A percentile compares a stretch with the other conserved stretches of the same genome.
Conservation (phyloP, 2,888 invertebrate species). For the Hydroisotoma schaefferi region DNA sequence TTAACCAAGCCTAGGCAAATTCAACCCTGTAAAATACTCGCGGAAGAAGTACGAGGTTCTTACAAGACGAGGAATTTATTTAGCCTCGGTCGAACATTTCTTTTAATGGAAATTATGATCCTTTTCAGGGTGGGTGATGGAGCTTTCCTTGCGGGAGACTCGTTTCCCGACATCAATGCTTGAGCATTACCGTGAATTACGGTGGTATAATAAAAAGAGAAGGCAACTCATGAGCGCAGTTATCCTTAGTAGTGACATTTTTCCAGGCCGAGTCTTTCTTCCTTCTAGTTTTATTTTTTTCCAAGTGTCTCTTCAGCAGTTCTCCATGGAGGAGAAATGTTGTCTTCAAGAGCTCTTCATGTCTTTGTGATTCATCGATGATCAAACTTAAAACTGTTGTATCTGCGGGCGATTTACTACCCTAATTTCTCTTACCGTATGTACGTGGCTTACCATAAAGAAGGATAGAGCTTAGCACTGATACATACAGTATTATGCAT, state of each 20-base stretch:
- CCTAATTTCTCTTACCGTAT: no score
- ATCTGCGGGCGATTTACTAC: no score
- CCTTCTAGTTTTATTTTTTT: no score
- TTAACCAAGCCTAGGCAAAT: no score
- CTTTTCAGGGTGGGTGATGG: conserved; percentile 30
- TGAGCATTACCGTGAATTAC: conserved; percentile 40
- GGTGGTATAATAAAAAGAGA: conserved; percentile 41
- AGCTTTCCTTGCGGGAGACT: conserved; percentile 31
- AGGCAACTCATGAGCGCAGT: conserved; percentile 29
- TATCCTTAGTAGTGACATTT: conserved; percentile 8
- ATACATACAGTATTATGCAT: no score
- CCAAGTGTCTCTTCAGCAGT: no score
- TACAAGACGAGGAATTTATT: conserved; percentile 23
- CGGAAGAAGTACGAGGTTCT: no score
- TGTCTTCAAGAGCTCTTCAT: neutral
- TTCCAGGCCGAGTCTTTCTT: no score
- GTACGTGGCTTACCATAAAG: no score
- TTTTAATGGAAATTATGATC: conserved; percentile 44
- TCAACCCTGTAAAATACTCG: no score
- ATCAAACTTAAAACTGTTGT: conserved; percentile 1
- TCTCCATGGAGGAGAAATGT: no score
- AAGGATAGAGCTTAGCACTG: no score
- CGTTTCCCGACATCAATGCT: conserved; percentile 33
- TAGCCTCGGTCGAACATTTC: conserved; percentile 25
- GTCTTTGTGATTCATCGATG: neutral